Percentiles rank a stretch among this genome's conserved stretches.
Conservation (phyloP, 2,797 vertebrate species). For the Protonibea diacanthus region DNA sequence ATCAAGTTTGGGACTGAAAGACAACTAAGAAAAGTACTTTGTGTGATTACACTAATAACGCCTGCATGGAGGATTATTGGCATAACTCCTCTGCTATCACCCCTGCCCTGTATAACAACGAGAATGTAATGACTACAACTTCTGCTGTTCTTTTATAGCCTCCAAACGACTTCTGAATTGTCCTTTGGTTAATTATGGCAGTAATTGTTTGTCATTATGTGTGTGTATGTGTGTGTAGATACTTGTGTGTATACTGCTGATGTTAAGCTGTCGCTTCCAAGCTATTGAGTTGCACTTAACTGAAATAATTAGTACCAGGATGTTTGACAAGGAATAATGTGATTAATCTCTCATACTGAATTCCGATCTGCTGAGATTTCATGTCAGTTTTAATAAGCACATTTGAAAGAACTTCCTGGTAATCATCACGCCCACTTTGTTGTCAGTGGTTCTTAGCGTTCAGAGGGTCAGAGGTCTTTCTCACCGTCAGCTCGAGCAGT, state of each 20-base stretch:
- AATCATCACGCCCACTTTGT: slow-evolving; percentile 40
- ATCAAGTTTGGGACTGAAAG: slow-evolving; percentile 43
- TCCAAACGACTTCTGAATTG: slow-evolving; percentile 63
- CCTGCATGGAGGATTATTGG: slow-evolving; percentile 39
- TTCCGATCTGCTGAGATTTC: slow-evolving; percentile 38
- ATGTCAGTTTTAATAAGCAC: slow-evolving; percentile 47
- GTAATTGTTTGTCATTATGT: slow-evolving; percentile 54
- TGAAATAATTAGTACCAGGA: slow-evolving; percentile 56
- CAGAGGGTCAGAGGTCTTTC: slow-evolving; percentile 61
- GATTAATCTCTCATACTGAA: slow-evolving; percentile 52
- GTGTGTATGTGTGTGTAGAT: slow-evolving; percentile 20
- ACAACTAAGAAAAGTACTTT: slow-evolving; percentile 42
- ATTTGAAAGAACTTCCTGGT: slow-evolving; percentile 31
- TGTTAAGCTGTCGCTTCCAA: slow-evolving; percentile 30
- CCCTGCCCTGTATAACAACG: slow-evolving; percentile 37
- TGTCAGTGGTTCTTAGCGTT: slow-evolving; percentile 8
- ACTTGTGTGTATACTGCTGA: slow-evolving; percentile 11
- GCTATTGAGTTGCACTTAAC: slow-evolving; percentile 39
- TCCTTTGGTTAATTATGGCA: slow-evolving; percentile 58
- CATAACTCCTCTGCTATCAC: slow-evolving; percentile 53
- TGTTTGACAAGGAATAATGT: slow-evolving; percentile 50
- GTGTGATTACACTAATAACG: slow-evolving; percentile 52
- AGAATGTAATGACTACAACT: slow-evolving; percentile 56
- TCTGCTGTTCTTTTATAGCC: slow-evolving; percentile 53
- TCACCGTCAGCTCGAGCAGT: slow-evolving; percentile 93